Base-by-base conservation (phyloP, 2,113 vertebrate species). In the Oncorhynchus clarkii region DNA sequence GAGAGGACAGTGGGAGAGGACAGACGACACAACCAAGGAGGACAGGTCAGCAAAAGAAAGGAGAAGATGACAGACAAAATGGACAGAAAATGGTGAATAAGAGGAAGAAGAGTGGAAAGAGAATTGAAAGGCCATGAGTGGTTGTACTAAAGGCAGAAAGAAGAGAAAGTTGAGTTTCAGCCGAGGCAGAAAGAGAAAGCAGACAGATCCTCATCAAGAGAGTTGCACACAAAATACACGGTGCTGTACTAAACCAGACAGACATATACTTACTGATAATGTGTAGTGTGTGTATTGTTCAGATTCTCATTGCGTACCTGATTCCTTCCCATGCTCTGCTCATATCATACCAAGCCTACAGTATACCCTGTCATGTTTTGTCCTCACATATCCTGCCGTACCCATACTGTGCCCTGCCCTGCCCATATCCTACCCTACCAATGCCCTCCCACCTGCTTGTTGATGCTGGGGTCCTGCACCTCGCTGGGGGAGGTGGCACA, bases 401-500 rank as follows among this genome's bases (percentile, higher is more conserved):
- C 7, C 48, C 18, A 22, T 70, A 7, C 70, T 67, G 20, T 29
- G 5, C 5, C n/a, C 9, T 45, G 39, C 39, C 8, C 39, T 48
- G 34, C 26, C 7, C 39, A 18, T 5, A 3, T 26, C 67, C 7
- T 62, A 13, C 34, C 59, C 18, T 1, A 31, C 14, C 20, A 6
- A 2, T 27, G 24, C 74, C 20, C 64, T 76, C 95, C 92, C 92
- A 99, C 97, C 96, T 97, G 96, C 91, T 94, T 95, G 83, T 90
- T 94, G n/a, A 92, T 87, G 79, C 92, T 91, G 48, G 90, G 90
- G 77, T 96, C 96, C 6, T 90, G 94, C 27, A 85, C 92, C 8
- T 95, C 93, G 0, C 88, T 93, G 27, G 96, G 96, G 0, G 97
- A 98, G 1, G 93, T 91, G 26, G 96, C 95, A 78, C 96, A 94